Conservation (phyloP, 2,113 vertebrate genomes). For the Dicerorhinus sumatrensis region DNA sequence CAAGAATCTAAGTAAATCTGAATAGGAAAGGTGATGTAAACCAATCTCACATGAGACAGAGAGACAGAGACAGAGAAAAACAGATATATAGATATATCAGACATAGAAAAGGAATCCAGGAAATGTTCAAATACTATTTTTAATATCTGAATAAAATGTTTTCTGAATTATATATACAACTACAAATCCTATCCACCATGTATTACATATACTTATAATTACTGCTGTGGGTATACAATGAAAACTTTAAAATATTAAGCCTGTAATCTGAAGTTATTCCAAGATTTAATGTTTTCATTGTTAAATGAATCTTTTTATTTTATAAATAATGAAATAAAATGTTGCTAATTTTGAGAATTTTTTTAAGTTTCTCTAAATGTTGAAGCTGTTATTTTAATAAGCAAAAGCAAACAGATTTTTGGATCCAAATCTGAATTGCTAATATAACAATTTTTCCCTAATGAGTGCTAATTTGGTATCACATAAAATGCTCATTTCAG, state of each 20-base stretch:
- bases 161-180: not conserved
- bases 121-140: slow-evolving; percentile 22
- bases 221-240: not conserved
- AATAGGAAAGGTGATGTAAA: slow-evolving; percentile 36
- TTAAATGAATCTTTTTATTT: slow-evolving; percentile 42
- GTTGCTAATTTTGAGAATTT: slow-evolving; percentile 13
- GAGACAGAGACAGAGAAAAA: not conserved
- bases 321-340: slow-evolving; percentile 39
- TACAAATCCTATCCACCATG: not conserved
- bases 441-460: not conserved
- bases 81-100: not conserved
- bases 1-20: slow-evolving; percentile 26
- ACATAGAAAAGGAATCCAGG: not conserved
- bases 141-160: slow-evolving; percentile 10
- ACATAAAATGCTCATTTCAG: slow-evolving; percentile 40
- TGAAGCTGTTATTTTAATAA: slow-evolving; percentile 3
- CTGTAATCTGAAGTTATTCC: not conserved
- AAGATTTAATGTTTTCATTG: slow-evolving; percentile 5
- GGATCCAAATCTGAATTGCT: not conserved
- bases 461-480: not conserved
- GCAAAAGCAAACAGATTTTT: not conserved
- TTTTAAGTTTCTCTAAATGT: not conserved
- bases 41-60: not conserved
- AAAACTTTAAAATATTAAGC: slow-evolving; percentile 44
- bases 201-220: not conserved